A percentile compares a stretch with the other conserved stretches of the same genome.
These are phyloP conservation scores for Sabellastarte sp. DNA, from an alignment of 2,888 invertebrate species.

Conservation along the genomic window DNA sequence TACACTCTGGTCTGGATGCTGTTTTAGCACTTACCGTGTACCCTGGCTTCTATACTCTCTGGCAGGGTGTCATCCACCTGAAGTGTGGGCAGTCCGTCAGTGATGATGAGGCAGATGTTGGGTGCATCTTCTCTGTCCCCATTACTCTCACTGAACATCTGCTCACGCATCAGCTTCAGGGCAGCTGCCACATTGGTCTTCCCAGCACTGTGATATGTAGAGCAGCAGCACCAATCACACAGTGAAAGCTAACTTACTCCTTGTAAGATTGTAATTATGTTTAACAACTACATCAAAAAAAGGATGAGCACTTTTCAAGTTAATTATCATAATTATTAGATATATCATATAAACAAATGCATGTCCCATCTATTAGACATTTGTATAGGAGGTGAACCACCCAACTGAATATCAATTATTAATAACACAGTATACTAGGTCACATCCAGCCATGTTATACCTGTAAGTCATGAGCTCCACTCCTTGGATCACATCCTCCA, in stretches of 20 bases:
- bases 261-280: too few species aligned
- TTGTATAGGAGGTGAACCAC: too few species aligned
- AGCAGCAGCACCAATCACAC: too few species aligned
- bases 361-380: too few species aligned
- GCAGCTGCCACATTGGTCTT: conserved; percentile 13
- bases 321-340: too few species aligned
- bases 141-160: conserved; percentile 5
- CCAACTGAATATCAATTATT: too few species aligned
- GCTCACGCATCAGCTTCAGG: conserved; percentile 2
- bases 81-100: conserved; percentile 1
- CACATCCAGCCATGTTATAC: background rate
- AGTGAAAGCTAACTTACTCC: too few species aligned
- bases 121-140: conserved; percentile 11
- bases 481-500: background rate
- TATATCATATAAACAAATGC: too few species aligned
- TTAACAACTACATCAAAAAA: background rate
- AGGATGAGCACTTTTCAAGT: too few species aligned
- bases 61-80: conserved; percentile 18
- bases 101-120: conserved; percentile 4
- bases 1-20: too few species aligned
- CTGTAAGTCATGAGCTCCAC: background rate
- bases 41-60: conserved; percentile 17
- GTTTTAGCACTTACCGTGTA: conserved; percentile 3
- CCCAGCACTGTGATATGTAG: conserved; percentile 3
- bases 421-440: too few species aligned